Percentiles rank a stretch among this genome's conserved stretches.
Conservation (phyloP, 2,888 invertebrate genomes). For the Acleris cristana region DNA sequence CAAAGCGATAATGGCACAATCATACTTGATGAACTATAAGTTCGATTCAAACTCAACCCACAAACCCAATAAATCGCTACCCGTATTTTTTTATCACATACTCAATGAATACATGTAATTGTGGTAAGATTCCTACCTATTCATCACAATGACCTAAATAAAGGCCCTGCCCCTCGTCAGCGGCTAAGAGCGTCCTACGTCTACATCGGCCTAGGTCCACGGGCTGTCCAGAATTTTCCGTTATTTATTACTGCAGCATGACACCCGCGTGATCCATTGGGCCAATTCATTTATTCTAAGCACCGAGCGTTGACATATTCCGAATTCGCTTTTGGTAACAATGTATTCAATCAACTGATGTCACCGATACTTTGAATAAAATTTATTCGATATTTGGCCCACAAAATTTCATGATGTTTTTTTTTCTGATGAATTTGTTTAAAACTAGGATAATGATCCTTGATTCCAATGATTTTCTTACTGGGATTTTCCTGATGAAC, state of each 20-base stretch:
- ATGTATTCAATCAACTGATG: conserved; percentile 43
- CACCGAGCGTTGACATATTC: conserved; percentile 54
- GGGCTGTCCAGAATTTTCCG: conserved; percentile 45
- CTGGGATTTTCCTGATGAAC: too few species aligned
- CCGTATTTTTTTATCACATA: too few species aligned
- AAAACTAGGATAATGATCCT: too few species aligned
- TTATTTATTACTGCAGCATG: conserved; percentile 57
- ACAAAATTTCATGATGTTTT: conserved; percentile 26
- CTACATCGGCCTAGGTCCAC: conserved; percentile 22
- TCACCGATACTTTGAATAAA: conserved; percentile 36
- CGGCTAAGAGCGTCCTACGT: conserved; percentile 1
- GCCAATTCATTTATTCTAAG: conserved; percentile 57
- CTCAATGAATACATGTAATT: too few species aligned
- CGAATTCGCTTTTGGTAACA: conserved; percentile 45
- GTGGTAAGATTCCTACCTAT: too few species aligned
- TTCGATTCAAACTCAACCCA: too few species aligned
- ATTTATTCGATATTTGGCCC: conserved; percentile 29
- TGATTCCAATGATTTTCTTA: not conserved
- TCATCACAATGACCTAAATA: too few species aligned
- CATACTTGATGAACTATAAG: too few species aligned
- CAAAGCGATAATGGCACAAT: too few species aligned
- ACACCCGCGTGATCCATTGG: conserved; percentile 59
- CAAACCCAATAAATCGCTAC: too few species aligned
- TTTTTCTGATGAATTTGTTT: conserved; percentile 14
- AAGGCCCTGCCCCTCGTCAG: not conserved